Percentiles rank a stretch among this genome's conserved stretches.
phyloP scores from a whole-genome alignment of 2,888 invertebrate genomes.

The Smittia aterrima region DNA sequence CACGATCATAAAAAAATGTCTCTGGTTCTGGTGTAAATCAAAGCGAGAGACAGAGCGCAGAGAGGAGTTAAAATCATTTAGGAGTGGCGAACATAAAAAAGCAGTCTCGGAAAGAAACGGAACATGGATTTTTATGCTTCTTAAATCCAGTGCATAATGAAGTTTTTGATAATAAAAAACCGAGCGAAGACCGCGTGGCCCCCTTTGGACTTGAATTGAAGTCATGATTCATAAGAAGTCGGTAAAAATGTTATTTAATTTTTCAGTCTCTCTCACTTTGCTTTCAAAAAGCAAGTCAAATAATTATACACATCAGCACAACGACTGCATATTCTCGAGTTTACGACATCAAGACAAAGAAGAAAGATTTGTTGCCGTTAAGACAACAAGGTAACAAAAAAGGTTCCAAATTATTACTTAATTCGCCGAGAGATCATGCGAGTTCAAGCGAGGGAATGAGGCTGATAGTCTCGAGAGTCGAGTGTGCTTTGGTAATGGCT shows the following conservation, averaged over 20 bases:
- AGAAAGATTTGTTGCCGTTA: not conserved
- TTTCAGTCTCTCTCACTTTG: not conserved
- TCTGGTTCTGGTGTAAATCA: constrained; percentile 27
- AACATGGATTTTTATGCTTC: constrained; percentile 21
- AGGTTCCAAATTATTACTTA: constrained; percentile 24
- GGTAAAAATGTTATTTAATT: not conserved
- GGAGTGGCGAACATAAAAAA: constrained; percentile 25
- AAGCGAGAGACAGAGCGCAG: not conserved
- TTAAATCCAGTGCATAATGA: constrained; percentile 13
- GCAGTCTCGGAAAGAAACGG: not conserved
- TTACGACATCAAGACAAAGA: not conserved
- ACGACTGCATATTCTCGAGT: not conserved
- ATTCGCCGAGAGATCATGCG: constrained; percentile 15
- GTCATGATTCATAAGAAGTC: constrained; percentile 9
- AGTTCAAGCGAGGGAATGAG: not conserved
- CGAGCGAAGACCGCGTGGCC: not conserved
- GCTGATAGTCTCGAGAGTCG: not conserved
- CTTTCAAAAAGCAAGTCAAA: not conserved
- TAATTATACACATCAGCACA: not conserved
- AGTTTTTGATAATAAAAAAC: not conserved
- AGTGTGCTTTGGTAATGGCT: constrained; percentile 23
- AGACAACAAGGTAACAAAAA: constrained; percentile 25
- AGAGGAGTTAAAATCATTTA: not conserved
- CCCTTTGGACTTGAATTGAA: not conserved
- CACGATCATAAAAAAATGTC: constrained; percentile 17